Conservation (phyloP, 1,140 invertebrate species). For the Akabosia matsudoensis region DNA sequence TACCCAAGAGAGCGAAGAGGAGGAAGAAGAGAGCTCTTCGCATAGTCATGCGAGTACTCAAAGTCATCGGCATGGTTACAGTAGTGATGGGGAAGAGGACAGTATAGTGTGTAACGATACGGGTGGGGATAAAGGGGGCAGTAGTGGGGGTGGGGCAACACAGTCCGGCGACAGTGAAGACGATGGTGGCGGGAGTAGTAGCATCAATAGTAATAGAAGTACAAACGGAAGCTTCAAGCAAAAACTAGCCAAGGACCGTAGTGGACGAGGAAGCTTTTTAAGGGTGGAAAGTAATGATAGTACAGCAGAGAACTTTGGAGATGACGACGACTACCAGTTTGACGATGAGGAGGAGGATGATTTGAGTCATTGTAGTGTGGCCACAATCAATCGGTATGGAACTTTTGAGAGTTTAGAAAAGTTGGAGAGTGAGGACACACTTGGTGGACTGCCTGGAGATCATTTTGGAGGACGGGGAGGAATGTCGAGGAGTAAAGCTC, state of each 20-base stretch:
- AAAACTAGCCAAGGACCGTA: neutral
- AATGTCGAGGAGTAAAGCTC: slow-evolving; percentile 37
- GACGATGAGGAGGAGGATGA: slow-evolving; percentile 43
- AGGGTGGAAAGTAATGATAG: slow-evolving; percentile 42
- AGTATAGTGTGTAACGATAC: slow-evolving; percentile 19
- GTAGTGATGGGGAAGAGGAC: slow-evolving; percentile 37
- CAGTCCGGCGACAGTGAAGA: neutral
- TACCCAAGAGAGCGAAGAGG: slow-evolving; percentile 33
- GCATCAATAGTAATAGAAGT: slow-evolving; percentile 1
- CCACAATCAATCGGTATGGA: slow-evolving; percentile 45
- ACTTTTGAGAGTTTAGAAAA: slow-evolving; percentile 46
- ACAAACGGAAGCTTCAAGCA: neutral
- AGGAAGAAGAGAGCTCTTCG: neutral
- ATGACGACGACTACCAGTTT: slow-evolving; percentile 42
- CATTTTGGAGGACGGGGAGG: neutral
- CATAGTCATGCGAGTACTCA: neutral
- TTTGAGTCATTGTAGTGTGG: slow-evolving; percentile 38
- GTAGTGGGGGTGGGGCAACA: neutral
- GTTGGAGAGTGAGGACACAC: slow-evolving; percentile 37
- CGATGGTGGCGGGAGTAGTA: slow-evolving; percentile 1
- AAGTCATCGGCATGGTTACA: slow-evolving; percentile 20
- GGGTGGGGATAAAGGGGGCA: neutral
- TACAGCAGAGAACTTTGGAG: slow-evolving; percentile 42
- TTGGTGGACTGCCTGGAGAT: slow-evolving; percentile 23
- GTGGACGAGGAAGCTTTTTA: slow-evolving; percentile 19